phyloP scores from a whole-genome alignment of 2,888 invertebrate species.

The Nyleta sp. region DNA sequence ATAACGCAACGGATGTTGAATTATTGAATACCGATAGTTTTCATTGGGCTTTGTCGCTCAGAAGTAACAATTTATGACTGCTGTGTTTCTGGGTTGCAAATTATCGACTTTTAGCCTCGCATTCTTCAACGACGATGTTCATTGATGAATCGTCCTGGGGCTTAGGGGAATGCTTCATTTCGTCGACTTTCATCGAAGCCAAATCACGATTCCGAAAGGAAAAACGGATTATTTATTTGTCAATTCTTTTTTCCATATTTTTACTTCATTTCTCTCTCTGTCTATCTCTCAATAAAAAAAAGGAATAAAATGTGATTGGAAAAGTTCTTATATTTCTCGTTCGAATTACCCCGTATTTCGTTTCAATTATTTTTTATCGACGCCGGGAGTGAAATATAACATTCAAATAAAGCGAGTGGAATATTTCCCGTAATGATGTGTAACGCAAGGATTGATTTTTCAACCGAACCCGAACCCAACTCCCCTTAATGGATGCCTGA shows the following conservation, averaged over 20 bases:
- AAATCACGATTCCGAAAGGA: too few species aligned
- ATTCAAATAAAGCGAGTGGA: conserved; percentile 7
- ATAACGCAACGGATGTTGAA: conserved; percentile 14
- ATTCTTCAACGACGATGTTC: not conserved
- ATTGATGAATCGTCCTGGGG: conserved; percentile 5
- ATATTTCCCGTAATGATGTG: conserved; percentile 25
- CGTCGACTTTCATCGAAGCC: too few species aligned
- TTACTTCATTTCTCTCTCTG: too few species aligned
- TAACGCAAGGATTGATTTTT: conserved; percentile 28
- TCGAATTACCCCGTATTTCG: too few species aligned
- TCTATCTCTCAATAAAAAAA: too few species aligned
- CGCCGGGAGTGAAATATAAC: not conserved
- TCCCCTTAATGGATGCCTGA: conserved; percentile 20
- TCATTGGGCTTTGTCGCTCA: not conserved
- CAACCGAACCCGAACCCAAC: conserved; percentile 9
- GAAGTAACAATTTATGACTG: conserved; percentile 2
- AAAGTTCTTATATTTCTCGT: too few species aligned
- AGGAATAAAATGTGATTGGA: too few species aligned
- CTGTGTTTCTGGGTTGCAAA: not conserved
- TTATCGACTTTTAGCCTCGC: conserved; percentile 8
- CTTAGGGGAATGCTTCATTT: not conserved
- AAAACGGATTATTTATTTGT: too few species aligned
- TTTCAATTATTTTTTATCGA: conserved; percentile 15
- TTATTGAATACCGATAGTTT: conserved; percentile 23
- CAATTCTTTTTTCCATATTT: too few species aligned